Base-by-base conservation (phyloP, 2,113 vertebrate genomes). In the Tragelaphus imberbis region DNA sequence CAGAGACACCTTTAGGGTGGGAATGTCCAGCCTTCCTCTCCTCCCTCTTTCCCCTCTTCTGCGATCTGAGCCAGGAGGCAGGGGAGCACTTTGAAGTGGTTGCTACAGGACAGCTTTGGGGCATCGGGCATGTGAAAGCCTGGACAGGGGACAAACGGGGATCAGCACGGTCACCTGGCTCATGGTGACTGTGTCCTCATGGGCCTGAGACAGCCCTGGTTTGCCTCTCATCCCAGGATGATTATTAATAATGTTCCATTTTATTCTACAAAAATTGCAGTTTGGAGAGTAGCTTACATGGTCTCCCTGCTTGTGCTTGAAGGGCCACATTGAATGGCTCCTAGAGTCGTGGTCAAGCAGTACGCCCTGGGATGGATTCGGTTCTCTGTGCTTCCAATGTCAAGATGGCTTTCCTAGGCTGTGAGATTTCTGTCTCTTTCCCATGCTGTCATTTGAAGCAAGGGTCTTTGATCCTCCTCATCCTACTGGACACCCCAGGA, bases 291-390 rank as follows among this genome's bases (percentile, higher is more conserved):
- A 68, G 49, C 9, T 84, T 11, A 8, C 7, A 5, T 14, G 11
- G n/a, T 47, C 28, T 0, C 44, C 33, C 11, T 33, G 0, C n/a
- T 65, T 75, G 17, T 65, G 49, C 36, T 8, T 30, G 10, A 36
- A 1, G 16, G 21, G 17, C 95, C 61, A 10, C 55, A 7, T 23
- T 3, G 1, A 77, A 80, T 71, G n/a, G 30, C 49, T 36, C 4
- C 3, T 11, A 6, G 44, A 71, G 27, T 82, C 27, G 0, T 28
- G 56, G 21, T 82, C 21, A 27, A 0, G 44, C 49, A 6, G 36
- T 4, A 0, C 2, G 0, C 65, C 27, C 7, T 17, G 2, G 16
- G 53, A 2, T 16, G 51, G 56, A 2, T 19, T 61, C 2, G 0
- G 7, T 14, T 36, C 25, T 51, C n/a, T 40, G 65, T 5, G 0